These are phyloP conservation scores for Tenualosa thibaudeaui DNA, from an alignment of 2,797 vertebrate genomes.

Conservation along the genomic window DNA sequence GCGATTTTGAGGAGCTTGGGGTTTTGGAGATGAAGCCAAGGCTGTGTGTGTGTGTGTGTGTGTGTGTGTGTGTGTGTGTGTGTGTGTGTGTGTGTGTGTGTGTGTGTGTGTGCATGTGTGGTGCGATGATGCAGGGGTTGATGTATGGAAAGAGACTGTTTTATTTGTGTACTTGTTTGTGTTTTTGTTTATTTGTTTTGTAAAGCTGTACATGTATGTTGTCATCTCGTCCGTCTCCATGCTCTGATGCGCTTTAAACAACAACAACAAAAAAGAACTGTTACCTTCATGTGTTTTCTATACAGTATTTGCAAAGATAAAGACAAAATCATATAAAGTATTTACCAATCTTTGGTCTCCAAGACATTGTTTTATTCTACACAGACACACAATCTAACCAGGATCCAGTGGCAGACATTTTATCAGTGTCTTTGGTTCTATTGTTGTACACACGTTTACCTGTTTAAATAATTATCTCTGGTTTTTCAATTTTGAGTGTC, in stretches of 20 bases:
- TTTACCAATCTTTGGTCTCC: slow-evolving; percentile 59
- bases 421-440: too few species aligned
- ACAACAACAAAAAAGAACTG: slow-evolving; percentile 52
- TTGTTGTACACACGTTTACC: too few species aligned
- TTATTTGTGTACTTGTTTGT: slow-evolving; percentile 21
- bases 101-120: neutral
- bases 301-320: slow-evolving; percentile 84
- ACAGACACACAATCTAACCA: neutral
- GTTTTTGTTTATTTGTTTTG: slow-evolving; percentile 25
- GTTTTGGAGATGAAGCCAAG: slow-evolving; percentile 14
- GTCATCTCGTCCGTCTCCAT: slow-evolving; percentile 70
- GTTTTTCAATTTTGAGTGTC: too few species aligned
- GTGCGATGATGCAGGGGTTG: slow-evolving; percentile 14
- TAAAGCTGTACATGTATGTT: slow-evolving; percentile 37
- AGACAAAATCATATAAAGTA: slow-evolving; percentile 77
- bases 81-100: neutral
- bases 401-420: too few species aligned
- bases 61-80: slow-evolving; percentile 7
- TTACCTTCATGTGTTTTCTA: slow-evolving; percentile 76
- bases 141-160: slow-evolving; percentile 26
- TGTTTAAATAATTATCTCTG: too few species aligned
- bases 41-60: neutral
- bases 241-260: slow-evolving; percentile 77
- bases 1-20: slow-evolving; percentile 18
- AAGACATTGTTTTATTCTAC: neutral